These are phyloP conservation scores for Papilio elwesi DNA, from an alignment of 2,888 invertebrate genomes.

Conservation along the genomic window DNA sequence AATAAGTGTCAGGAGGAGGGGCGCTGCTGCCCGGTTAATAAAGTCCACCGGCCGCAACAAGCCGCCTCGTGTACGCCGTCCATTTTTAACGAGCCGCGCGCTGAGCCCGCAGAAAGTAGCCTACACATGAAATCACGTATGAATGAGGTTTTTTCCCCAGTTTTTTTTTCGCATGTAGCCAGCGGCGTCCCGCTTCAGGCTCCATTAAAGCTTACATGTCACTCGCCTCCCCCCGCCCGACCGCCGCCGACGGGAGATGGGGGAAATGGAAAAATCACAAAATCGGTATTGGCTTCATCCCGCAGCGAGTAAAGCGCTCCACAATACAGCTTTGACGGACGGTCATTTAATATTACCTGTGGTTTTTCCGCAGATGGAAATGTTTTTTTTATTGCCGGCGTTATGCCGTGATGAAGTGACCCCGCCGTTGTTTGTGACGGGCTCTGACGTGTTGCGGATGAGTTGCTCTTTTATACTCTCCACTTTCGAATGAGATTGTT, in stretches of 20 bases:
- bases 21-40: conserved; percentile 73
- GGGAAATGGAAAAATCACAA: conserved; percentile 75
- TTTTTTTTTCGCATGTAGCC: conserved; percentile 80
- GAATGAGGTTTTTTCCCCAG: conserved; percentile 79
- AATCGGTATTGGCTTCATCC: conserved; percentile 80
- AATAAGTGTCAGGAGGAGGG: conserved; percentile 61
- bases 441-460: conserved; percentile 72
- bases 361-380: conserved; percentile 83
- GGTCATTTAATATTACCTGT: conserved; percentile 84
- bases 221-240: conserved; percentile 62
- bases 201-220: conserved; percentile 84
- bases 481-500: conserved; percentile 66
- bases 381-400: conserved; percentile 79
- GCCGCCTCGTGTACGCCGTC: conserved; percentile 73
- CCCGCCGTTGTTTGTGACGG: conserved; percentile 78
- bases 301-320: conserved; percentile 71
- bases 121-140: conserved; percentile 84
- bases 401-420: conserved; percentile 82
- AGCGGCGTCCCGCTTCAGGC: conserved; percentile 74
- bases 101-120: conserved; percentile 81
- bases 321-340: conserved; percentile 83
- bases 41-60: conserved; percentile 80
- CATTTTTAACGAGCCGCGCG: conserved; percentile 82
- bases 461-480: conserved; percentile 75
- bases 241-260: conserved; percentile 44